Base-by-base conservation (phyloP, 2,888 invertebrate genomes). In the Platypus cylindrus region DNA sequence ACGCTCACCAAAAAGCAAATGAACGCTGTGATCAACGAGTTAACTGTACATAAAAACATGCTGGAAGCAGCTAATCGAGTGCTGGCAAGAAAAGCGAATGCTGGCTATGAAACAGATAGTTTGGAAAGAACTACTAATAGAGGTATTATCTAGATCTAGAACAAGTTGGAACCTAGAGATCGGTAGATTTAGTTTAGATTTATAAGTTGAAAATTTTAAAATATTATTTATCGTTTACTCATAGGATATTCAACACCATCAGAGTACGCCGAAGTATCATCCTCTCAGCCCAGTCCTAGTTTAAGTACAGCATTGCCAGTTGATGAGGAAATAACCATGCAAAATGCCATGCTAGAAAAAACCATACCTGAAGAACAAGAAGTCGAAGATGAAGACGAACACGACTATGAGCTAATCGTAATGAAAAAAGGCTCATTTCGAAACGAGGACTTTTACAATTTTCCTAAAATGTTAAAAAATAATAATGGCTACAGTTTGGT, bases 321-420 rank as follows among this genome's bases (percentile, higher is more conserved):
- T 54, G 82, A 83, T 52, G 84, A 84, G 64, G 83, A 84, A 57
- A 63, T 84, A 45, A 83, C 81, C 15, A 81, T 83, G 67, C 68
- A 73, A 48, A 82, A 84, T 52, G 78, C 79, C 3, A 70, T 83
- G 2, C 78, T 81, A 43, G 75, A 77, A 55, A 64, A 66, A 5
- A 63, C 67, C 45, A 71, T 73, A 1, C 73, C 70, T 16, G 71
- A 70, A 32, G 60, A 60, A 54, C 70, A 68, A 2, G 38, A 37
- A 11, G 40, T 47, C 9, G 7, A 24, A 2, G 30, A 40, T 18
- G 47, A 51, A 36, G 62, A 59, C 17, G 59, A 64, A 17, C 58
- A 64, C 38, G 65, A 66, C 35, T 67, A 67, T 45, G 65, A 67
- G 45, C 45, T 65, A 20, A 62, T 66, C 16, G 59, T 62, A 5